Conservation (phyloP, 1,140 invertebrate genomes). For the Manduca sexta region DNA sequence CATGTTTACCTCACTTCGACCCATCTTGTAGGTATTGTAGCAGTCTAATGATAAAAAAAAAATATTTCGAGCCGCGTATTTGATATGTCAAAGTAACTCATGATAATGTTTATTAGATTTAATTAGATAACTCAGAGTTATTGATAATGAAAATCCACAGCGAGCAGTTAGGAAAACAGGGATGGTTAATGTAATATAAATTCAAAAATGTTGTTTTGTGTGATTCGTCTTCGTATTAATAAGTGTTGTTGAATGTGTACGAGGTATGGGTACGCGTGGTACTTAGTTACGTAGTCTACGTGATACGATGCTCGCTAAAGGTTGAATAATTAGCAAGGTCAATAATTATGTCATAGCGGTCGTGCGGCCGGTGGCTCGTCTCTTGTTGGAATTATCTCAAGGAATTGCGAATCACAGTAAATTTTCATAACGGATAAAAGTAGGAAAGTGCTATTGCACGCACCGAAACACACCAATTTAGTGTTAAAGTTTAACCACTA, state of each 20-base stretch:
- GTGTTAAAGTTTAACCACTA: slow-evolving; percentile 45
- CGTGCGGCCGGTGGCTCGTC: neutral
- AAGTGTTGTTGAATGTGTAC: slow-evolving; percentile 68
- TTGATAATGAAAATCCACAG: slow-evolving; percentile 61
- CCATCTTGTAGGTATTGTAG: slow-evolving; percentile 65
- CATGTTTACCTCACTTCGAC: slow-evolving; percentile 30
- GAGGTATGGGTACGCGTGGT: slow-evolving; percentile 39
- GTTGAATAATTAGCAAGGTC: slow-evolving; percentile 46
- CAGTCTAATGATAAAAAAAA: slow-evolving; percentile 59
- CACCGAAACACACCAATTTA: slow-evolving; percentile 70
- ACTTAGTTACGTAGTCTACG: no score
- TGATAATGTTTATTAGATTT: slow-evolving; percentile 66
- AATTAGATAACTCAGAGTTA: slow-evolving; percentile 66
- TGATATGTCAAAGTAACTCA: slow-evolving; percentile 72
- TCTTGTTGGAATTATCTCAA: slow-evolving; percentile 3
- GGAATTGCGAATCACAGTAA: slow-evolving; percentile 3
- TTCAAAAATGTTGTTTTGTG: slow-evolving; percentile 47
- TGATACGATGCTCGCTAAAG: slow-evolving; percentile 49
- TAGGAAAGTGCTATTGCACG: slow-evolving; percentile 71
- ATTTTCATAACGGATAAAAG: slow-evolving; percentile 33
- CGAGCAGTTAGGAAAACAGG: slow-evolving; percentile 71
- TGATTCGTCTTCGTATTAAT: slow-evolving; percentile 62
- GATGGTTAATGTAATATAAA: slow-evolving; percentile 62
- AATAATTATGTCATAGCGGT: slow-evolving; percentile 1
- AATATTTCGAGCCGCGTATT: slow-evolving; percentile 71